Conservation (phyloP, 2,113 vertebrate species). For the Cynoglossus semilaevis region DNA sequence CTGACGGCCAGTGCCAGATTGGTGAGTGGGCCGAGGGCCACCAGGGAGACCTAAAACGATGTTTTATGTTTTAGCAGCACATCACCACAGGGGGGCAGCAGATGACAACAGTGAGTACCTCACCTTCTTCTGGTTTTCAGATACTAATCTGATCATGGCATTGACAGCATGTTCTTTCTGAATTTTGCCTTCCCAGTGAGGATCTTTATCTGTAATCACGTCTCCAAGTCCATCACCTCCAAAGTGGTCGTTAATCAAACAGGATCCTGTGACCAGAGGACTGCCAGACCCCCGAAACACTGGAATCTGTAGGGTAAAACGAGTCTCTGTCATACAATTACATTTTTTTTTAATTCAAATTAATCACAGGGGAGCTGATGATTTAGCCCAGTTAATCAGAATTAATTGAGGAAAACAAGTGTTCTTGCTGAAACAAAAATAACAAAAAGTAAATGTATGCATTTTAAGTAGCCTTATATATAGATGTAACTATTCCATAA, state of each 20-base stretch:
- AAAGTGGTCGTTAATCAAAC: slow-evolving; percentile 57
- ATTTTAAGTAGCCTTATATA: no score
- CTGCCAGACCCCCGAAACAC: slow-evolving; percentile 70
- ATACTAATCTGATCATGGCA: slow-evolving; percentile 73
- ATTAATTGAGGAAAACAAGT: no score
- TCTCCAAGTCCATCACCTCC: slow-evolving; percentile 78
- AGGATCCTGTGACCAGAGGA: slow-evolving; percentile 54
- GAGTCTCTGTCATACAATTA: neutral
- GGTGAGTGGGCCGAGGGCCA: slow-evolving; percentile 77
- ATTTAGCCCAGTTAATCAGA: no score
- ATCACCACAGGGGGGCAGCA: slow-evolving; percentile 5
- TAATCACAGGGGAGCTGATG: no score
- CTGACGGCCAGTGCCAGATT: slow-evolving; percentile 76
- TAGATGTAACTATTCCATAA: no score
- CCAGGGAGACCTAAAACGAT: slow-evolving; percentile 70
- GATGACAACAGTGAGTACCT: neutral
- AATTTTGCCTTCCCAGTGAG: slow-evolving; percentile 66
- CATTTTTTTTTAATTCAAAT: no score
- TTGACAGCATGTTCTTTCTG: slow-evolving; percentile 70
- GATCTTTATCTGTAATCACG: slow-evolving; percentile 62
- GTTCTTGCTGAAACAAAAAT: no score
- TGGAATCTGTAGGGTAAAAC: slow-evolving; percentile 64
- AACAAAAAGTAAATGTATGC: no score
- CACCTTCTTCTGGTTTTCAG: slow-evolving; percentile 73
- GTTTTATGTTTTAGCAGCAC: neutral